phyloP scores from a whole-genome alignment of 1,140 invertebrate species.

The Phenacoccus solenopsis region DNA sequence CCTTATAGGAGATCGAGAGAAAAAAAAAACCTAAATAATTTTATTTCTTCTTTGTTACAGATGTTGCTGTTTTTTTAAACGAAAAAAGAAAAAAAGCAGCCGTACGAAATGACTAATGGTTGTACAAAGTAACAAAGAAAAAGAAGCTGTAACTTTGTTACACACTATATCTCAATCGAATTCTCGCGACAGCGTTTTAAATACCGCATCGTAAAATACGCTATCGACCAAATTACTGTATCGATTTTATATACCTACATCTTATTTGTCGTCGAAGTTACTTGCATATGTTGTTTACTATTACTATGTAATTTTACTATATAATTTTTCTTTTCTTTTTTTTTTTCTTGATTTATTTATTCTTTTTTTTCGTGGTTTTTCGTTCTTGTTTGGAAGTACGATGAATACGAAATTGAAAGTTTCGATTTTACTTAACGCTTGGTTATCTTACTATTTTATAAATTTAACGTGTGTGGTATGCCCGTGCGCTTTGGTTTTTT shows the following conservation, averaged over 20 bases:
- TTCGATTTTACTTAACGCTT: background rate
- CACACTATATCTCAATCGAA: constrained; percentile 52
- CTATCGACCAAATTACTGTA: background rate
- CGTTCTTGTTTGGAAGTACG: background rate
- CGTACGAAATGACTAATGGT: constrained; percentile 62
- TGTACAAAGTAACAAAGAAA: constrained; percentile 42
- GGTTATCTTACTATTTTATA: background rate
- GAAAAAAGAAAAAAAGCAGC: constrained; percentile 88
- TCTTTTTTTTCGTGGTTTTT: background rate
- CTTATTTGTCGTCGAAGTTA: background rate
- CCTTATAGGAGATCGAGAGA: too few relatives aligned
- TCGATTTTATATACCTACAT: background rate
- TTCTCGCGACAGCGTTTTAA: constrained; percentile 48
- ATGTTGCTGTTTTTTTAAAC: constrained; percentile 93
- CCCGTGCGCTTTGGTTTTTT: background rate
- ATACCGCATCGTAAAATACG: constrained; percentile 24
- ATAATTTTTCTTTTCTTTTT: background rate
- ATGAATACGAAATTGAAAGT: background rate
- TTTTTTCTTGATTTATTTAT: background rate
- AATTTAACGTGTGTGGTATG: background rate
- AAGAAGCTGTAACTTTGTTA: constrained; percentile 50
- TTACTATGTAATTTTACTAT: background rate
- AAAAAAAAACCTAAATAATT: too few relatives aligned
- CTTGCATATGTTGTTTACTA: background rate
- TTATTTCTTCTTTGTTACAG: constrained; percentile 40